Conservation (phyloP, 1,140 invertebrate species). For the Diabrotica undecimpunctata region DNA sequence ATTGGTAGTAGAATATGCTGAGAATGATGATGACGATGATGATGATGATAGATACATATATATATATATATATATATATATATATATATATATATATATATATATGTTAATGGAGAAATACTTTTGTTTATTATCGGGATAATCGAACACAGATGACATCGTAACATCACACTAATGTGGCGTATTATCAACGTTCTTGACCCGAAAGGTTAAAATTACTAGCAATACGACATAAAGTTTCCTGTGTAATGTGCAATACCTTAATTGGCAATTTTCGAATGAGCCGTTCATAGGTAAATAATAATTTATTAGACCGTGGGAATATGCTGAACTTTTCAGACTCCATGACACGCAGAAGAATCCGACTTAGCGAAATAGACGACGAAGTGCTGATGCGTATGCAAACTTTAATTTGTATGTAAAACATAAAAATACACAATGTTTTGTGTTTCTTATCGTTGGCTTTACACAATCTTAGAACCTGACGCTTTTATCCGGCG, state of each 20-base stretch:
- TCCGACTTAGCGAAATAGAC: not conserved
- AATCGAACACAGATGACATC: no score
- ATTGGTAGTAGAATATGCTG: no score
- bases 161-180: no score
- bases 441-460: not conserved
- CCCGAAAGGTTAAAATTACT: no score
- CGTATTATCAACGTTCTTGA: no score
- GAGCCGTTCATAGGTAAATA: conserved; percentile 2
- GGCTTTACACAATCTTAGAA: not conserved
- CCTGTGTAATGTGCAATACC: not conserved
- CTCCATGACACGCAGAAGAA: not conserved
- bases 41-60: no score
- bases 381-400: not conserved
- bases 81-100: no score
- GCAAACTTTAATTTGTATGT: not conserved
- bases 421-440: not conserved
- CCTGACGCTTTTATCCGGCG: not conserved
- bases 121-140: no score
- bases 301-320: not conserved
- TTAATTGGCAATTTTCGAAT: conserved; percentile 3
- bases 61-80: no score
- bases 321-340: not conserved
- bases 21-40: no score
- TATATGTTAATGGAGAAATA: no score
- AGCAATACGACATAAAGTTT: not conserved